A percentile compares a stretch with the other conserved stretches of the same genome.
phyloP scores from a whole-genome alignment of 2,888 invertebrate genomes.

The Pachycephus smyrnensis region DNA sequence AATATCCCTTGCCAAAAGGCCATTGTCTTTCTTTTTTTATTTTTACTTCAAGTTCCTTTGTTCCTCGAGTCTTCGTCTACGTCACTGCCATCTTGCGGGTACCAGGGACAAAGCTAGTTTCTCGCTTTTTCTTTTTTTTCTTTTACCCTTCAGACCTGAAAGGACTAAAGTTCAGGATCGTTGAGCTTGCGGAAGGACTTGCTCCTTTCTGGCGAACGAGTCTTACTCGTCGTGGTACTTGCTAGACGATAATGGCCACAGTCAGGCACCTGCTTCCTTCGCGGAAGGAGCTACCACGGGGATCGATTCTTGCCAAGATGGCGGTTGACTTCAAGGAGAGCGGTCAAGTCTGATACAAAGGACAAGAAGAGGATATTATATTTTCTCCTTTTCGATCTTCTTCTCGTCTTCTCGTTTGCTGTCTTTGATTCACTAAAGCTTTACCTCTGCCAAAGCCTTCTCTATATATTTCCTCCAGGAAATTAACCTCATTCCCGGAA shows the following conservation, averaged over 20 bases:
- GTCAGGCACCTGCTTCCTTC: not conserved
- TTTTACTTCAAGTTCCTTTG: not conserved
- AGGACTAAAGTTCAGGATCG: not conserved
- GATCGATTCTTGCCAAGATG: conserved; percentile 3
- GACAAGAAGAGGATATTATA: not conserved
- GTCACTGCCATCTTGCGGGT: not conserved
- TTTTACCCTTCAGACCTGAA: not conserved
- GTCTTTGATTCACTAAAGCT: not conserved
- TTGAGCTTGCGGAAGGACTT: not conserved
- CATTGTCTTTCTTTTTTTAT: not conserved
- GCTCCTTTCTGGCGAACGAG: not conserved
- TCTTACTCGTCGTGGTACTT: not conserved
- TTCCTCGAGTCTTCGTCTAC: not conserved
- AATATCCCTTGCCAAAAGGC: not conserved
- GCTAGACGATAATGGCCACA: not conserved
- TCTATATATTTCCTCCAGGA: not conserved
- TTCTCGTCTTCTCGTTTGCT: not conserved
- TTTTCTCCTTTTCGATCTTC: not conserved
- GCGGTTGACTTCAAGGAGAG: not conserved
- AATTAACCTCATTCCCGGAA: not conserved
- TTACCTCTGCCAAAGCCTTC: not conserved
- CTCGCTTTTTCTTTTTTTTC: too few relatives aligned
- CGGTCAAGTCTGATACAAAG: not conserved
- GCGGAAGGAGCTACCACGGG: not conserved
- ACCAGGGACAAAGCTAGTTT: not conserved